These are phyloP conservation scores for Solen grandis DNA, from an alignment of 1,140 invertebrate genomes.

Conservation along the genomic window DNA sequence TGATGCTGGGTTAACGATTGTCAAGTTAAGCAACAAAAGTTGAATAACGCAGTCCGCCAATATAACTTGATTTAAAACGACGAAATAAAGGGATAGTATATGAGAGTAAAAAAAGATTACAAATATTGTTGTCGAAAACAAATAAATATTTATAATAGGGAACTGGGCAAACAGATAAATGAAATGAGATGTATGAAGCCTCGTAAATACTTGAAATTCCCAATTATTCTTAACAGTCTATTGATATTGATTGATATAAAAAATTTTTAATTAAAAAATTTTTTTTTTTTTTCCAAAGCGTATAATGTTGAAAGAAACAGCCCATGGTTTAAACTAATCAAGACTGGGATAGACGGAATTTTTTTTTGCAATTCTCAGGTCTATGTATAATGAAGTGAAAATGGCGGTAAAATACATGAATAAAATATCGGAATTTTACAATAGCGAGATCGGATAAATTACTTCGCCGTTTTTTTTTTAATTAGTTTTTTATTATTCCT, in stretches of 20 bases:
- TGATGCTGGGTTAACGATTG: background rate
- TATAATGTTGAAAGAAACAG: background rate
- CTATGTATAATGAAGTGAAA: no score
- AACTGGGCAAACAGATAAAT: background rate
- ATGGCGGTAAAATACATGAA: no score
- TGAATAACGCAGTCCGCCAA: background rate
- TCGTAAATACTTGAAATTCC: background rate
- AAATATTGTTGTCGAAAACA: background rate
- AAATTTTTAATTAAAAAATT: background rate
- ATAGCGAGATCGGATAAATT: no score
- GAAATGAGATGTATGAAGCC: no score
- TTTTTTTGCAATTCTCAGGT: no score
- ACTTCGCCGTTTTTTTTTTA: no score
- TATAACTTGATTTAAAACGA: background rate
- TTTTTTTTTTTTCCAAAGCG: background rate
- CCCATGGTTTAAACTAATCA: no score
- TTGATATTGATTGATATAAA: background rate
- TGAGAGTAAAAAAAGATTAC: no score
- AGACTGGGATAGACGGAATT: no score
- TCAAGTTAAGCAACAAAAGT: background rate
- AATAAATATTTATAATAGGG: background rate
- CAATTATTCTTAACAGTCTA: no score
- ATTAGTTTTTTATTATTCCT: no score
- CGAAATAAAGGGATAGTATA: conserved; percentile 3
- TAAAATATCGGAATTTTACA: no score